Conservation (phyloP, 2,113 vertebrate species). For the Melierax canorus region DNA sequence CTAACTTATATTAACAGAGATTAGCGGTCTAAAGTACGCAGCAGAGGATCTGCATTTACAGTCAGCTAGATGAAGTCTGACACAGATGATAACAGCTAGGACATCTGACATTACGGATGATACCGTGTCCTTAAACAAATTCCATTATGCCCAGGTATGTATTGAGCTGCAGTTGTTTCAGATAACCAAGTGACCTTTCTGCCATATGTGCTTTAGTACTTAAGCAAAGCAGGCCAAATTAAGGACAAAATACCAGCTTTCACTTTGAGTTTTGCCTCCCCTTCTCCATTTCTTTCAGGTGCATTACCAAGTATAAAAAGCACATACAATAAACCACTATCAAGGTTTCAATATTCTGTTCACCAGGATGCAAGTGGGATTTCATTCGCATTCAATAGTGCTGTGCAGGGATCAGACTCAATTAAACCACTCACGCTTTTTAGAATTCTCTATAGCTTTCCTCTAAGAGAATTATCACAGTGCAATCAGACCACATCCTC, state of each 20-base stretch:
- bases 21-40: neutral
- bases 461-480: conserved; percentile 50
- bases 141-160: neutral
- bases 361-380: neutral
- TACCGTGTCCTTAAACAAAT: neutral
- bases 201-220: neutral
- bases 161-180: conserved; percentile 6
- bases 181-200: neutral
- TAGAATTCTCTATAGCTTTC: conserved; percentile 61
- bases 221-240: conserved; percentile 23
- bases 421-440: neutral
- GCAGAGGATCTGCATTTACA: neutral
- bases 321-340: neutral
- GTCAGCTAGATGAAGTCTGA: neutral
- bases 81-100: neutral
- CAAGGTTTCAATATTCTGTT: neutral
- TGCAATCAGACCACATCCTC: conserved; percentile 57
- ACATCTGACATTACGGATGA: conserved; percentile 14
- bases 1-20: neutral
- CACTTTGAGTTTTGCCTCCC: neutral
- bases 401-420: conserved; percentile 6
- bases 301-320: neutral
- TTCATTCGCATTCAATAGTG: neutral
- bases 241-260: conserved; percentile 15
- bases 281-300: neutral